Conservation (phyloP, 2,888 invertebrate species). For the Rapana venosa region DNA sequence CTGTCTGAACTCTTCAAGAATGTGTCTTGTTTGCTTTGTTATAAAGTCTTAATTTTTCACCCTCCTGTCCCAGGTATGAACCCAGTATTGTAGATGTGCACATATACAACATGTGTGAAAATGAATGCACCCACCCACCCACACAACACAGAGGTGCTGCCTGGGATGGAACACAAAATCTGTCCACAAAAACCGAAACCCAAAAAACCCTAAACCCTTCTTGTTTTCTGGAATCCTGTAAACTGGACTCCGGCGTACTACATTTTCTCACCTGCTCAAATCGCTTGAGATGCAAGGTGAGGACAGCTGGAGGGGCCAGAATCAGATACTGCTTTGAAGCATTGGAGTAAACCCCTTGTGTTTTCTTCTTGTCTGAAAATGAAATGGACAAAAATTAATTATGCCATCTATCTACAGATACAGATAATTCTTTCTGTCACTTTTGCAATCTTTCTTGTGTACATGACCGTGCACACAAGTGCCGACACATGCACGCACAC, state of each 20-base stretch:
- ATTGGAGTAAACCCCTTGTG: slow-evolving; percentile 77
- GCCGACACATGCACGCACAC: not conserved
- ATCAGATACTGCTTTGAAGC: slow-evolving; percentile 83
- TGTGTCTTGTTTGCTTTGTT: too few species aligned
- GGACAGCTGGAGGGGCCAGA: slow-evolving; percentile 92
- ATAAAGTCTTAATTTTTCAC: too few species aligned
- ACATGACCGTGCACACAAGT: not conserved
- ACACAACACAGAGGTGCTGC: not conserved
- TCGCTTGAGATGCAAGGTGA: slow-evolving; percentile 96
- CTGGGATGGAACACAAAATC: too few species aligned
- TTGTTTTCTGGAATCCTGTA: not conserved
- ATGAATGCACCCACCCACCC: not conserved
- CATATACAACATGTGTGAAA: not conserved
- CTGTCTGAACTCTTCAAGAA: too few species aligned
- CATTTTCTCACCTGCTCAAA: slow-evolving; percentile 87
- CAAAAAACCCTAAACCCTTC: too few species aligned
- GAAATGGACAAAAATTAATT: not conserved
- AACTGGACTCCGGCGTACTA: not conserved
- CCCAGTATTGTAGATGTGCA: too few species aligned
- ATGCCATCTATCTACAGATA: not conserved
- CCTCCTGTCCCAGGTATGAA: too few species aligned
- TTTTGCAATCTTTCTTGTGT: too few species aligned
- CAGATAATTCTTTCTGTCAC: not conserved
- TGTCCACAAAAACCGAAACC: too few species aligned
- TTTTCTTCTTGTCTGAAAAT: slow-evolving; percentile 61